These are phyloP conservation scores for Myotis lucifugus DNA, from an alignment of 2,113 vertebrate genomes.

Conservation along the genomic window DNA sequence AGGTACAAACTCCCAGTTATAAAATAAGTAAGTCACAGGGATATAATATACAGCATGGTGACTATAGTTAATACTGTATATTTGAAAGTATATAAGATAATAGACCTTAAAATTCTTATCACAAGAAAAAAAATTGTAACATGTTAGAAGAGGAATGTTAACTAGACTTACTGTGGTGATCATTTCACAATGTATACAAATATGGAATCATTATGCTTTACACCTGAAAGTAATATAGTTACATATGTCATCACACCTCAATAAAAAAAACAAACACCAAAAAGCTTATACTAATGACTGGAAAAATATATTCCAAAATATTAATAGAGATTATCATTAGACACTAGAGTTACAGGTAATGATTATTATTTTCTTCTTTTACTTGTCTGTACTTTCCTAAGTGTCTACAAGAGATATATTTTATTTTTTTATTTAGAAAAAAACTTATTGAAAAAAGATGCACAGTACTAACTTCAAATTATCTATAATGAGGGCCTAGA, in stretches of 20 bases:
- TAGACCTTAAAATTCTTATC: too few species aligned
- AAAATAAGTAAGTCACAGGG: background rate
- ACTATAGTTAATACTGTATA: background rate
- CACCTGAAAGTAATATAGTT: too few species aligned
- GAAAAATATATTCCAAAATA: background rate
- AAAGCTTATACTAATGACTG: background rate
- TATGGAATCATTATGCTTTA: background rate
- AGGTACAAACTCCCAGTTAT: background rate
- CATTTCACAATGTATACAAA: background rate
- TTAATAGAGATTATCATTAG: background rate
- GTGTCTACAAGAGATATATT: background rate
- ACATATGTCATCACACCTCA: background rate
- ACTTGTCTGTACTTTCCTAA: background rate
- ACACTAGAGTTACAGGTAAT: background rate
- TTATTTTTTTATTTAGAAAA: background rate
- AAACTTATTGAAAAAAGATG: background rate
- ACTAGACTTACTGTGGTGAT: background rate
- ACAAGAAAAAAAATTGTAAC: too few species aligned
- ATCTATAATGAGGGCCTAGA: background rate
- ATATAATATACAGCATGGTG: background rate
- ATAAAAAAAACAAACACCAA: background rate
- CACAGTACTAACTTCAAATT: background rate
- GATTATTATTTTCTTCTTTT: conserved; percentile 14
- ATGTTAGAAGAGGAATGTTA: background rate
- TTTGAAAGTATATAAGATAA: too few species aligned